A percentile compares a stretch with the other conserved stretches of the same genome.
These are phyloP conservation scores for Merops nubicus DNA, from an alignment of 2,113 vertebrate species.

Conservation along the genomic window DNA sequence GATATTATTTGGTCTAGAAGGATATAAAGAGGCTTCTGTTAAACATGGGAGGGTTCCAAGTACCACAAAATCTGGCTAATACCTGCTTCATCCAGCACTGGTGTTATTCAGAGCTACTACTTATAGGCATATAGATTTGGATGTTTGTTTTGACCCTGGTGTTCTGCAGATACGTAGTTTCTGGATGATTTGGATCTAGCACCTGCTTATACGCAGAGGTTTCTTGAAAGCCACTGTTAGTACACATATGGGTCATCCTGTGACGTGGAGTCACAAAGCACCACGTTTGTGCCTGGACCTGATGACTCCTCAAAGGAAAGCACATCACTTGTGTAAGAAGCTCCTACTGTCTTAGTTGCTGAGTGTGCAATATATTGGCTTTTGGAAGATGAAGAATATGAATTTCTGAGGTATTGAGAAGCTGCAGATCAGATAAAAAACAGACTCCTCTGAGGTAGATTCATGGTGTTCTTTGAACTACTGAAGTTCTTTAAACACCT, in stretches of 20 bases:
- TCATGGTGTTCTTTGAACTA: background rate
- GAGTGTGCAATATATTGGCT: background rate
- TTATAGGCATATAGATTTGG: background rate
- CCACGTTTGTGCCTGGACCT: background rate
- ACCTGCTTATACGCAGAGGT: accelerated
- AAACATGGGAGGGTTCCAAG: background rate
- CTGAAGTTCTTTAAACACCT: background rate
- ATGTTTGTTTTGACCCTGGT: background rate
- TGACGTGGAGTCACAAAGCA: background rate
- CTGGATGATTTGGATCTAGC: background rate
- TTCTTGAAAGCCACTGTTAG: background rate
- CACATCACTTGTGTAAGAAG: background rate
- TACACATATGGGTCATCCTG: background rate
- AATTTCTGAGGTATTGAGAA: background rate
- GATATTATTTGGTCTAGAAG: background rate
- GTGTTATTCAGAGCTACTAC: background rate
- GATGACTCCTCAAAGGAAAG: background rate
- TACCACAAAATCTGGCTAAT: background rate
- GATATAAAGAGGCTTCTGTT: background rate
- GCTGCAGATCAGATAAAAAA: background rate
- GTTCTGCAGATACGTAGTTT: background rate
- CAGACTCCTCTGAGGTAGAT: background rate
- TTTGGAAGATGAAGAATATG: background rate
- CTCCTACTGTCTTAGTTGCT: background rate
- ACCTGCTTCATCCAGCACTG: background rate